Evolutionary conservation across 2,888 invertebrate species (phyloP).

Genomic region (Campoplex capitator): DNA sequence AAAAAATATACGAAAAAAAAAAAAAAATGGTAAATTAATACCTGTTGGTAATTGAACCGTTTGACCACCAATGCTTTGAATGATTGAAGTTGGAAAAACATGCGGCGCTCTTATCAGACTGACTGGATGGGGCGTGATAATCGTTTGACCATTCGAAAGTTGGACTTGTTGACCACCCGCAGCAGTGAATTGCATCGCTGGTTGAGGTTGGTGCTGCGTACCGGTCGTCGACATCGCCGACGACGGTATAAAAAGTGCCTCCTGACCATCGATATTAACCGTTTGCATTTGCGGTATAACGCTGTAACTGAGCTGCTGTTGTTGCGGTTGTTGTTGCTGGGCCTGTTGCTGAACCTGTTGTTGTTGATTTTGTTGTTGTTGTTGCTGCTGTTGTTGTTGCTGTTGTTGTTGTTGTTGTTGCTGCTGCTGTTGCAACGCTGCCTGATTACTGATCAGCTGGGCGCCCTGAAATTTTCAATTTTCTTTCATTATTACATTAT

Average conservation of each 20-base stretch:
- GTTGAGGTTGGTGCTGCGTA: slow-evolving; percentile 84
- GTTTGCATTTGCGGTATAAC: slow-evolving; percentile 94
- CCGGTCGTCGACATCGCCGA: slow-evolving; percentile 87
- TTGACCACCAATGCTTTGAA: slow-evolving; percentile 89
- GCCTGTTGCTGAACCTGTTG: slow-evolving; percentile 85
- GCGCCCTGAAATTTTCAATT: slow-evolving; percentile 76
- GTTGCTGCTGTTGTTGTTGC: slow-evolving; percentile 81
- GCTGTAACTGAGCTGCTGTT: slow-evolving; percentile 85
- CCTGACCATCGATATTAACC: slow-evolving; percentile 96
- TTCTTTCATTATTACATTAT: background rate
- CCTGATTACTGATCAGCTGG: slow-evolving; percentile 81
- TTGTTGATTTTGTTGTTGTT: slow-evolving; percentile 73
- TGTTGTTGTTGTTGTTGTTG: slow-evolving; percentile 85
- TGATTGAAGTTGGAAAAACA: slow-evolving; percentile 88
- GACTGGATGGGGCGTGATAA: slow-evolving; percentile 84
- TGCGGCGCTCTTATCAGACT: slow-evolving; percentile 90
- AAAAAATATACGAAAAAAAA: background rate
- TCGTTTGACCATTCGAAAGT: slow-evolving; percentile 84
- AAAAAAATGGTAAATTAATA: slow-evolving; percentile 70
- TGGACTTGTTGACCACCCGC: slow-evolving; percentile 84
- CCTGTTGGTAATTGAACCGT: slow-evolving; percentile 90
- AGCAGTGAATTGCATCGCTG: slow-evolving; percentile 82
- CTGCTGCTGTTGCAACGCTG: slow-evolving; percentile 83
- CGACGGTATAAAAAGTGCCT: slow-evolving; percentile 95
- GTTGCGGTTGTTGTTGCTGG: slow-evolving; percentile 85